Percentiles rank a stretch among this genome's conserved stretches.
Evolutionary conservation across 2,888 invertebrate species (phyloP).

Genomic region (Pteria penguin): DNA sequence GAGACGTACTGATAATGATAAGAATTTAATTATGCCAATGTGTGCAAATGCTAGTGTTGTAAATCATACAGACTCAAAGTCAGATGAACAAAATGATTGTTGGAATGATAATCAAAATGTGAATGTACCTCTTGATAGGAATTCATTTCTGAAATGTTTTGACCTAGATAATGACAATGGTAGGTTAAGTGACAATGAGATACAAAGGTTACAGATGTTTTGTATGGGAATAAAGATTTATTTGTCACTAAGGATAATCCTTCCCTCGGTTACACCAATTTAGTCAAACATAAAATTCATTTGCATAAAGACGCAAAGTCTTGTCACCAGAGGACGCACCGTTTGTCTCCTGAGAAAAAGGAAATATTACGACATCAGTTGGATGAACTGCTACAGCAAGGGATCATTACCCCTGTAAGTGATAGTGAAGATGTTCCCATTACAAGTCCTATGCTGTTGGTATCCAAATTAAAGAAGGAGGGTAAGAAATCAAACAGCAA

Average conservation of each 20-base stretch:
- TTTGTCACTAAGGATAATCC: conserved; percentile 29
- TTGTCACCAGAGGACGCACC: conserved; percentile 35
- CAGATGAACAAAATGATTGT: not conserved
- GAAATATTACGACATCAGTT: conserved; percentile 40
- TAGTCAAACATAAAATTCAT: conserved; percentile 35
- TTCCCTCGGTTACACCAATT: conserved; percentile 9
- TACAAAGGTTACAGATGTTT: not conserved
- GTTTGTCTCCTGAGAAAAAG: conserved; percentile 38
- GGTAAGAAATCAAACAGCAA: not conserved
- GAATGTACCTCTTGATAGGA: not conserved
- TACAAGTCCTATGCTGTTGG: conserved; percentile 40
- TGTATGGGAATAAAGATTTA: not conserved
- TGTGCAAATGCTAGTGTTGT: not conserved
- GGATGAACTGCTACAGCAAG: conserved; percentile 33
- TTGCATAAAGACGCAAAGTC: conserved; percentile 21
- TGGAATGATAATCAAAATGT: not conserved
- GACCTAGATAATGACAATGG: conserved; percentile 7
- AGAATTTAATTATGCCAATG: not conserved
- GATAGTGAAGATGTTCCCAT: conserved; percentile 38
- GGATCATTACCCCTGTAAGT: conserved; percentile 26
- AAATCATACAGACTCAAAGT: not conserved
- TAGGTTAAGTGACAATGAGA: not conserved
- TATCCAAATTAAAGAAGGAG: conserved; percentile 29
- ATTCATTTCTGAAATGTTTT: conserved; percentile 7
- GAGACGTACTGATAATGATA: not conserved